phyloP scores from a whole-genome alignment of 2,797 vertebrate species.

The Amblyraja radiata region DNA sequence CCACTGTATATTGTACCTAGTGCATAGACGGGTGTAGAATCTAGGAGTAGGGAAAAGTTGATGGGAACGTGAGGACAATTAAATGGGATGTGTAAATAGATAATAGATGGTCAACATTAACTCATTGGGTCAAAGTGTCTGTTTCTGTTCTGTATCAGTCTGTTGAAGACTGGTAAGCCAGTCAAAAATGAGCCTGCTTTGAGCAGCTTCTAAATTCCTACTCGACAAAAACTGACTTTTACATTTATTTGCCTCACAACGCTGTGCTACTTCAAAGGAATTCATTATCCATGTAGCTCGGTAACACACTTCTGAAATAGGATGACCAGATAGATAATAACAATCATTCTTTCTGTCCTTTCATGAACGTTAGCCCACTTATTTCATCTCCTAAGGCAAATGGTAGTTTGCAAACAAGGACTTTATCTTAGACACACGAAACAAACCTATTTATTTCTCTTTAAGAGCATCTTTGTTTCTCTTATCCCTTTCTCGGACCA shows the following conservation, averaged over 20 bases:
- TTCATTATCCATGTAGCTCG: not conserved
- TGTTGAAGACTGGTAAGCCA: not conserved
- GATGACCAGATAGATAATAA: not conserved
- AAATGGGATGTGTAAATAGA: no score
- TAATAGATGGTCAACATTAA: no score
- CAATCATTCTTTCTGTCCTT: not conserved
- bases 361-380: not conserved
- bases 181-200: not conserved
- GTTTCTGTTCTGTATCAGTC: no score
- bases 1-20: no score
- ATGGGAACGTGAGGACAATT: no score
- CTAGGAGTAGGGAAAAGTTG: no score
- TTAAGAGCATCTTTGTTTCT: not conserved
- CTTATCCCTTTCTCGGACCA: not conserved
- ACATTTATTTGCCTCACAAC: not conserved
- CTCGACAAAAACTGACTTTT: no score
- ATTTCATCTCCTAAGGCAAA: conserved; percentile 14
- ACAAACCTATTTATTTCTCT: not conserved
- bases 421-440: not conserved
- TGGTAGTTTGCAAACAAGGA: not conserved
- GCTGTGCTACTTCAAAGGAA: not conserved
- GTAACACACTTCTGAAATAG: not conserved
- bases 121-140: no score
- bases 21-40: no score
- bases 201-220: not conserved